Evolutionary conservation across 2,888 invertebrate genomes (phyloP), one percentile per base, ranked within the genome.

Genomic region (Adineta ricciae): DNA sequence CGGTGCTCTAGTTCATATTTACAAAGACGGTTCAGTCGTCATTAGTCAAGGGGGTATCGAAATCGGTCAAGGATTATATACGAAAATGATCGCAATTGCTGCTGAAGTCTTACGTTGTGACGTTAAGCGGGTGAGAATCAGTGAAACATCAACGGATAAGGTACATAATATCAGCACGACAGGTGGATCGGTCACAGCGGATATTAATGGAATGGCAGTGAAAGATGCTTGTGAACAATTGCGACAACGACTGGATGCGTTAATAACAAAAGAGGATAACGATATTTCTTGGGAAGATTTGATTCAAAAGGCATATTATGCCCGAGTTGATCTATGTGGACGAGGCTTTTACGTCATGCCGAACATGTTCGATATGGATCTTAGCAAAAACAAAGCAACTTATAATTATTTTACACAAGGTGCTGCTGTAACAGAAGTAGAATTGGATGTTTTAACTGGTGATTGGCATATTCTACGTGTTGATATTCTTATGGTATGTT

Each of bases 211-310:
- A 46, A 88, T 88, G 88, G 85, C 85, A n/a, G 54, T 84, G 38
- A 87, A 93, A 93, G 92, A 94, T 89, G 96, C 96, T 0, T 96
- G 96, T 87, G 90, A 93, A 87, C 93, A 92, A 87, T 90, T 96
- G 21, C 92, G 93, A 87, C 92, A 93, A 88, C 92, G 96, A 73
- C 89, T 96, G 38, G 92, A 93, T 87, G 94, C 94, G 0, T 93
- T 93, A 87, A 94, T 93, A 88, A 46, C 46, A 46, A 14, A 50
- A 19, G 92, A 93, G 56, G 93, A 93, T 72, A 93, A 94, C 89
- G 91, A 93, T 72, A 94, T 93, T 0, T 93, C 91, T 83, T 96
- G 96, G 96, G 93, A 94, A 88, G 92, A 94, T 24, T 95, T 94
- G 95, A 92, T 86, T 32, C 54, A n/a, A 11, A 36, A 41, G 24